Conservation (phyloP, 2,113 vertebrate genomes). For the Myrmecophaga tridactyla region DNA sequence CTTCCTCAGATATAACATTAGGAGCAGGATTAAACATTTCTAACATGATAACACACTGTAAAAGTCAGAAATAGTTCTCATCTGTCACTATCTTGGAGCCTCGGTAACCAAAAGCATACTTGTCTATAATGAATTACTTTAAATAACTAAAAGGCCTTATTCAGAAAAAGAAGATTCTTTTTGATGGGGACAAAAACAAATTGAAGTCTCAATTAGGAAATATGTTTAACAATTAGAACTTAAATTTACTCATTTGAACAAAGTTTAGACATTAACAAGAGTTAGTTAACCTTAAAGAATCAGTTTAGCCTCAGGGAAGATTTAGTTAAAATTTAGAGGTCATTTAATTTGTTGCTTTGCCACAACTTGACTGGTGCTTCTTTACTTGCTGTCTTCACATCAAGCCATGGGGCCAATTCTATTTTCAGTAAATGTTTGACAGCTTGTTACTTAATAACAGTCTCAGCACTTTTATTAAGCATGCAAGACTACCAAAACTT, state of each 20-base stretch:
- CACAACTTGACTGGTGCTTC: conserved; percentile 81
- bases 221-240: too few species aligned
- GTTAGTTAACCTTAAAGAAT: too few species aligned
- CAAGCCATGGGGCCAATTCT: conserved; percentile 77
- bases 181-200: conserved; percentile 59
- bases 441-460: conserved; percentile 89
- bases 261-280: too few species aligned
- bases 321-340: conserved; percentile 68
- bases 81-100: neutral
- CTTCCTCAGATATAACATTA: neutral
- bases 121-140: conserved; percentile 64
- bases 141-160: conserved; percentile 43
- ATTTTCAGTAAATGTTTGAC: conserved; percentile 86
- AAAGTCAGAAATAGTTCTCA: neutral
- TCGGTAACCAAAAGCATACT: conserved; percentile 70
- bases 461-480: conserved; percentile 91
- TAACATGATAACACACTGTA: neutral
- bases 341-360: conserved; percentile 72
- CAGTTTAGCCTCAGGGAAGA: conserved; percentile 58
- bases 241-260: too few species aligned
- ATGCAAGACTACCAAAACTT: too few species aligned
- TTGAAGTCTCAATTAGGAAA: too few species aligned
- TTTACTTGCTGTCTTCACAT: conserved; percentile 72
- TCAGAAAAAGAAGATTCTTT: conserved; percentile 57
- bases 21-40: conserved; percentile 30